These are phyloP conservation scores for Cryptus armator DNA, from an alignment of 2,888 invertebrate genomes.

Conservation along the genomic window DNA sequence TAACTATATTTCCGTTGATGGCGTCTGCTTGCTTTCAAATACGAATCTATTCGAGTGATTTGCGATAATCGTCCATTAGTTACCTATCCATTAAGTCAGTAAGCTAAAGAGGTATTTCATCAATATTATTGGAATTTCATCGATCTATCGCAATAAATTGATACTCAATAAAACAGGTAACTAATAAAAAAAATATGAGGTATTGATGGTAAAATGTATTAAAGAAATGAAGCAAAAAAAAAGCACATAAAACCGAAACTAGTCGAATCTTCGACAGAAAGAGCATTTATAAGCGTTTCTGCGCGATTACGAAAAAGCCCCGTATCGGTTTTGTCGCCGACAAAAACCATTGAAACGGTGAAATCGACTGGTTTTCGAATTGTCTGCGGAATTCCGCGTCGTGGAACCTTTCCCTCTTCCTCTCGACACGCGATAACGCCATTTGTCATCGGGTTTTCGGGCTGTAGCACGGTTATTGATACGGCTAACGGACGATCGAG, in stretches of 20 bases:
- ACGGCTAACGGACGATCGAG: conserved; percentile 60
- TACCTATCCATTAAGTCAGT: neutral
- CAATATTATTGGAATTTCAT: neutral
- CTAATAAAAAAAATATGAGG: neutral
- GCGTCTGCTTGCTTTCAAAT: neutral
- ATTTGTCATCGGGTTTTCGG: conserved; percentile 65
- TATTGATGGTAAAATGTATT: too few relatives aligned
- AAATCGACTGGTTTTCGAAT: conserved; percentile 71
- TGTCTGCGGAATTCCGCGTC: conserved; percentile 72
- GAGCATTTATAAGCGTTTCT: conserved; percentile 18
- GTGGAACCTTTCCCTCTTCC: conserved; percentile 40
- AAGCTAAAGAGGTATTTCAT: neutral
- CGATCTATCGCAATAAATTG: neutral
- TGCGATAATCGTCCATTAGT: neutral
- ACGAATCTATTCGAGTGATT: neutral
- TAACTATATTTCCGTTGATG: neutral
- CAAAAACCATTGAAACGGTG: conserved; percentile 57
- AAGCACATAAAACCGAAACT: neutral
- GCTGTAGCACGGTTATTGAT: conserved; percentile 65
- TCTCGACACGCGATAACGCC: conserved; percentile 61
- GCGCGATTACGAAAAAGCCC: conserved; percentile 54
- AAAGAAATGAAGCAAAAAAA: neutral
- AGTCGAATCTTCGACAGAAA: neutral
- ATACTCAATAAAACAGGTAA: neutral
- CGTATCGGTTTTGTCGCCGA: neutral